phyloP scores from a whole-genome alignment of 2,113 vertebrate species.

The Callospermophilus lateralis region DNA sequence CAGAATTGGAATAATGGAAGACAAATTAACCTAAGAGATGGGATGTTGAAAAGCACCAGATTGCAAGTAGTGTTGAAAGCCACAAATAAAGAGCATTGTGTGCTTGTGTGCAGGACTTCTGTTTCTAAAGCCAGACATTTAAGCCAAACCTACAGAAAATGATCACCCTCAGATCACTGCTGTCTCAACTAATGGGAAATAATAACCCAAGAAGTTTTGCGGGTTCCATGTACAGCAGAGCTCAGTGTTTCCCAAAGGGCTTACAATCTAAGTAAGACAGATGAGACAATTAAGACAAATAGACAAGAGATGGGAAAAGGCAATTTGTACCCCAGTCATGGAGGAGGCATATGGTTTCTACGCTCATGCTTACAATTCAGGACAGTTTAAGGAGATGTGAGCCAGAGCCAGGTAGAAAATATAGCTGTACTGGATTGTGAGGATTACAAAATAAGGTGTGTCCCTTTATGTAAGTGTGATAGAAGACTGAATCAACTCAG shows the following conservation, averaged over 20 bases:
- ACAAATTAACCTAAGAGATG: slow-evolving; percentile 32
- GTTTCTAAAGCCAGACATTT: slow-evolving; percentile 26
- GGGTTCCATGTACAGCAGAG: background rate
- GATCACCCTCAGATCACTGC: slow-evolving; percentile 40
- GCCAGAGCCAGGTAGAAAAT: background rate
- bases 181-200: slow-evolving; percentile 73
- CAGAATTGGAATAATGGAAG: background rate
- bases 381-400: slow-evolving; percentile 47
- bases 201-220: slow-evolving; percentile 26
- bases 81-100: background rate
- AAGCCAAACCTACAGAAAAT: slow-evolving; percentile 40
- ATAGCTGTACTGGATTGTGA: background rate
- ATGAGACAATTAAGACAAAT: slow-evolving; percentile 71
- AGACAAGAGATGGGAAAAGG: slow-evolving; percentile 46
- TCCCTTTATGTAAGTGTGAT: background rate
- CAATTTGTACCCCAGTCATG: slow-evolving; percentile 62
- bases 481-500: background rate
- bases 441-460: background rate
- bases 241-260: slow-evolving; percentile 21
- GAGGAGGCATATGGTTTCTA: slow-evolving; percentile 46
- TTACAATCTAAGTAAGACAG: slow-evolving; percentile 69
- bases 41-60: background rate
- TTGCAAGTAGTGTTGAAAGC: background rate
- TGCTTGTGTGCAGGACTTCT: background rate
- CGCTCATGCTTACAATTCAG: slow-evolving; percentile 14